phyloP scores from a whole-genome alignment of 2,113 vertebrate genomes.

The Steatornis caripensis region DNA sequence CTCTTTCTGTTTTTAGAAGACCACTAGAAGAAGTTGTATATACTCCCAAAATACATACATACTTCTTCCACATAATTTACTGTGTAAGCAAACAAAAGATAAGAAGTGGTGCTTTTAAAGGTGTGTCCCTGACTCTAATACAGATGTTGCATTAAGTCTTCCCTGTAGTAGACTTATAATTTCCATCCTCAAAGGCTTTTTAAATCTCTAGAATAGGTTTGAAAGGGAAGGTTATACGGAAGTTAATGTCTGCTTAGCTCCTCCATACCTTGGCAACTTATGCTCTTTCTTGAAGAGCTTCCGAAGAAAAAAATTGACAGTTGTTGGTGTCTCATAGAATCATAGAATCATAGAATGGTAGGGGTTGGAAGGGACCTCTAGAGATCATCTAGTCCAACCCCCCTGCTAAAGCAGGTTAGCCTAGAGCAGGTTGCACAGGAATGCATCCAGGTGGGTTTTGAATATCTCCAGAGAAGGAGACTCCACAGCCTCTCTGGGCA shows the following conservation, averaged over 20 bases:
- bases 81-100: neutral
- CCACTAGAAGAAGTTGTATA: neutral
- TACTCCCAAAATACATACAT: neutral
- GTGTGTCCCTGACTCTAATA: neutral
- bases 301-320: neutral
- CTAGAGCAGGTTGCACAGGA: too few relatives aligned
- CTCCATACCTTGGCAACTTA: neutral
- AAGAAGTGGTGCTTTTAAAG: neutral
- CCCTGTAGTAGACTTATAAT: neutral
- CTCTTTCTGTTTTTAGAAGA: neutral
- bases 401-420: too few relatives aligned
- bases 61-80: neutral
- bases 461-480: too few relatives aligned
- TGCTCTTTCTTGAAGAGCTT: neutral
- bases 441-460: too few relatives aligned
- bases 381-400: too few relatives aligned
- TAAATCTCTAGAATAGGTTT: neutral
- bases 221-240: neutral
- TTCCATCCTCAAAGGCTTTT: neutral
- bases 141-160: neutral
- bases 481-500: too few relatives aligned
- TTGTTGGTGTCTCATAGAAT: neutral
- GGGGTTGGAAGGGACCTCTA: too few relatives aligned
- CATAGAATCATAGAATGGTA: too few relatives aligned
- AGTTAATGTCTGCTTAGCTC: neutral